Evolutionary conservation across 2,113 vertebrate species (phyloP).

Genomic region (Seriola quinqueradiata): DNA sequence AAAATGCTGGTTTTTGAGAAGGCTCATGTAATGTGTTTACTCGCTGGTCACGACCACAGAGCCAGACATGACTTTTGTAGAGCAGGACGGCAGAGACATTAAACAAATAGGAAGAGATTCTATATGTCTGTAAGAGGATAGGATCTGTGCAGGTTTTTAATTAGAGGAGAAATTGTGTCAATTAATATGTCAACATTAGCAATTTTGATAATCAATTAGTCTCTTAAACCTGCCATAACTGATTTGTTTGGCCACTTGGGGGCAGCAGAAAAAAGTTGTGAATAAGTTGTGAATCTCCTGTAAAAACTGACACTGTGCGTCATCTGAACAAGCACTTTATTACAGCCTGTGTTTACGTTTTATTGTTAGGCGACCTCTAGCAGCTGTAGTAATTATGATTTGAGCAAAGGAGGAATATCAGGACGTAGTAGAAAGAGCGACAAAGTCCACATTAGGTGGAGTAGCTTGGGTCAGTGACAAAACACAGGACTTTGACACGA

Average conservation of each 20-base stretch:
- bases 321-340: background rate
- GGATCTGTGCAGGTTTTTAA: no score
- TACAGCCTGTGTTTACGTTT: no score
- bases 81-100: background rate
- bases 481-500: background rate
- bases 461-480: background rate
- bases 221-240: no score
- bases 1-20: slow-evolving; percentile 27
- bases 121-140: background rate
- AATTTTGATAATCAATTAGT: background rate
- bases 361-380: no score
- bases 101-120: background rate
- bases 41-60: slow-evolving; percentile 2
- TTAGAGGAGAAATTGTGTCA: background rate
- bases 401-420: no score
- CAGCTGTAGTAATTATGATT: no score
- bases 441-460: background rate
- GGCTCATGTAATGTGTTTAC: slow-evolving; percentile 10
- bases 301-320: no score
- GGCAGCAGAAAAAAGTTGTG: no score
- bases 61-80: background rate
- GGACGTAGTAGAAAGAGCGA: no score
- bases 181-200: background rate
- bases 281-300: no score
- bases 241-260: no score